Evolutionary conservation across 2,888 invertebrate genomes (phyloP).

Genomic region (Hypercompe scribonia): DNA sequence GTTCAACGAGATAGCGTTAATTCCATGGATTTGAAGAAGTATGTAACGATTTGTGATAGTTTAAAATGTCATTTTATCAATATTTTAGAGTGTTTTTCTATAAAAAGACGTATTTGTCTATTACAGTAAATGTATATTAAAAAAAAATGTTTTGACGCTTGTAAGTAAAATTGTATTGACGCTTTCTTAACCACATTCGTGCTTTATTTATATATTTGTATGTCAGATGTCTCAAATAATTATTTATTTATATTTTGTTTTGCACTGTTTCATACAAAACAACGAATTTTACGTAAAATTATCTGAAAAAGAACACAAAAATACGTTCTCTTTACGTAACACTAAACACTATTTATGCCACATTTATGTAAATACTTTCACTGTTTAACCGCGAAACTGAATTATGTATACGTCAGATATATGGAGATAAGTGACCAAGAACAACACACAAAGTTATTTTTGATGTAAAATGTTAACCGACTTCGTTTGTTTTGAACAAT

Average conservation of each 20-base stretch:
- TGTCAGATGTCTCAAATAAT: no score
- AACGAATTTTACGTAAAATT: conserved; percentile 34
- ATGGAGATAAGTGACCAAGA: conserved; percentile 30
- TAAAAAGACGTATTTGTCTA: not conserved
- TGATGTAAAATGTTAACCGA: not conserved
- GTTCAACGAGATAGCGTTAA: not conserved
- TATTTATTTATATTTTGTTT: no score
- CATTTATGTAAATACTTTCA: conserved; percentile 45
- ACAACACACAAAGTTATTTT: conserved; percentile 27
- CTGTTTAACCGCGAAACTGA: conserved; percentile 19
- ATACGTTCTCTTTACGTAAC: conserved; percentile 40
- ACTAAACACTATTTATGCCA: conserved; percentile 27
- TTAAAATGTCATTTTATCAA: not conserved
- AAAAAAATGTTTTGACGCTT: no score
- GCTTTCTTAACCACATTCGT: conserved; percentile 27
- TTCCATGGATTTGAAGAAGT: not conserved
- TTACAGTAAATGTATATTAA: not conserved
- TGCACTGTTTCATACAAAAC: conserved; percentile 24
- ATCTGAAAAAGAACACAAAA: conserved; percentile 21
- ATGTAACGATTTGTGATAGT: not conserved
- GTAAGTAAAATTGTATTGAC: conserved; percentile 13
- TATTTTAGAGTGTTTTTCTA: not conserved
- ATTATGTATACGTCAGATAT: conserved; percentile 6
- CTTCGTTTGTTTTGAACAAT: not conserved
- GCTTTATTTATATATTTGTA: conserved; percentile 25